A percentile compares a stretch with the other conserved stretches of the same genome.
Conservation (phyloP, 2,888 invertebrate species). For the Nycteola revayana region DNA sequence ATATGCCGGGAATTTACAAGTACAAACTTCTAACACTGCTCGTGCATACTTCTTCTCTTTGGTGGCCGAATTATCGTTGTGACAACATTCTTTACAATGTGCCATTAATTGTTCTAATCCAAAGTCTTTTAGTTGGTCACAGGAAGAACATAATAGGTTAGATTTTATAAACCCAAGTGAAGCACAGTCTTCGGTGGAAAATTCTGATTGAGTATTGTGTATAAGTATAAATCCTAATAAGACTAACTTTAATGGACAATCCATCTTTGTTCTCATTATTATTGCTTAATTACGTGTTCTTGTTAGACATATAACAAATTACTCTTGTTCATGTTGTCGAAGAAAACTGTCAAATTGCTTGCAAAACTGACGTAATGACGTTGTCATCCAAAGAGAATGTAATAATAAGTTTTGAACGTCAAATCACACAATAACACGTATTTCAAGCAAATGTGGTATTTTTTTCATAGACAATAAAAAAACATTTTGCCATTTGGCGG, state of each 20-base stretch:
- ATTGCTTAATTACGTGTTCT: neutral
- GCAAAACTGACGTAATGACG: no score
- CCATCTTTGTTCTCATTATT: conserved; percentile 8
- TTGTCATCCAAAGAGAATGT: no score
- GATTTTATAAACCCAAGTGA: conserved; percentile 92
- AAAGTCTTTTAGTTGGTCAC: conserved; percentile 91
- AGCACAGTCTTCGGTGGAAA: conserved; percentile 91
- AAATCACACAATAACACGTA: neutral
- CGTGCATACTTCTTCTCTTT: conserved; percentile 91
- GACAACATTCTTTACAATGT: conserved; percentile 91
- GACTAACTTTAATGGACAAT: conserved; percentile 3
- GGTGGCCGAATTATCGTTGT: conserved; percentile 85
- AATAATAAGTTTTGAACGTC: neutral
- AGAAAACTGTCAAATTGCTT: no score
- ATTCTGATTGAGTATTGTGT: conserved; percentile 68
- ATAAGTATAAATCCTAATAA: conserved; percentile 24
- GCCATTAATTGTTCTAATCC: conserved; percentile 85
- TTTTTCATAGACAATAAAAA: no score
- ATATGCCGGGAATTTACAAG: conserved; percentile 98
- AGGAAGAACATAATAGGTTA: conserved; percentile 93
- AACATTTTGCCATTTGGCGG: no score
- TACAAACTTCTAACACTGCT: conserved; percentile 97
- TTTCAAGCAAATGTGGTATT: no score
- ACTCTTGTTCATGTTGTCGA: no score
- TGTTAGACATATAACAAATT: no score